phyloP scores from a whole-genome alignment of 2,888 invertebrate genomes.

The Tethea ocularis region DNA sequence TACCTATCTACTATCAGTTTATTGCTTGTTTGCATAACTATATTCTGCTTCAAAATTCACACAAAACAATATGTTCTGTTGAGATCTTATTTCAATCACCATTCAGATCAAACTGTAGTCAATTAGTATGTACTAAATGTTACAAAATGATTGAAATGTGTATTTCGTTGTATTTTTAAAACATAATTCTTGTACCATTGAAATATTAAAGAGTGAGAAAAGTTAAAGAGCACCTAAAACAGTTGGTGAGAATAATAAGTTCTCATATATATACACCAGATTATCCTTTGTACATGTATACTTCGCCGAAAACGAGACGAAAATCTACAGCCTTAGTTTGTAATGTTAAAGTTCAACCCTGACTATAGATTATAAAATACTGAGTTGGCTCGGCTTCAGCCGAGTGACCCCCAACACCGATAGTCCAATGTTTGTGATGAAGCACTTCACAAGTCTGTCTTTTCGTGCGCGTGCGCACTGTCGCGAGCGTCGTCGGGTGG shows the following conservation, averaged over 20 bases:
- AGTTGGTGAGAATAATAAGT: neutral
- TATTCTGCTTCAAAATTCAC: neutral
- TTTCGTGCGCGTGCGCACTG: conserved; percentile 7
- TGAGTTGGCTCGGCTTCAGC: neutral
- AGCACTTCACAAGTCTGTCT: neutral
- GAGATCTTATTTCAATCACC: neutral
- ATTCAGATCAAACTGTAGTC: conserved; percentile 23
- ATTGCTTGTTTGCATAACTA: neutral
- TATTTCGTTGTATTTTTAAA: neutral
- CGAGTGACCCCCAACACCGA: neutral
- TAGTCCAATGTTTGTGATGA: neutral
- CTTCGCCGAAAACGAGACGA: neutral
- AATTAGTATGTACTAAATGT: conserved; percentile 26
- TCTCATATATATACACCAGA: neutral
- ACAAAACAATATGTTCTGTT: neutral
- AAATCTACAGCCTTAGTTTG: too few species aligned
- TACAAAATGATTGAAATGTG: conserved; percentile 16
- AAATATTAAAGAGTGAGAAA: neutral
- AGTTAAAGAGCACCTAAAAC: neutral
- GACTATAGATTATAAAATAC: neutral
- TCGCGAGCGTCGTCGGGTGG: conserved; percentile 59
- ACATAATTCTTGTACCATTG: neutral
- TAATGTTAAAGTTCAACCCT: neutral
- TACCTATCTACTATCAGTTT: neutral
- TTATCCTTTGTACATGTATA: neutral